Base-by-base conservation (phyloP, 2,797 vertebrate genomes). In the Lacerta bilineata region DNA sequence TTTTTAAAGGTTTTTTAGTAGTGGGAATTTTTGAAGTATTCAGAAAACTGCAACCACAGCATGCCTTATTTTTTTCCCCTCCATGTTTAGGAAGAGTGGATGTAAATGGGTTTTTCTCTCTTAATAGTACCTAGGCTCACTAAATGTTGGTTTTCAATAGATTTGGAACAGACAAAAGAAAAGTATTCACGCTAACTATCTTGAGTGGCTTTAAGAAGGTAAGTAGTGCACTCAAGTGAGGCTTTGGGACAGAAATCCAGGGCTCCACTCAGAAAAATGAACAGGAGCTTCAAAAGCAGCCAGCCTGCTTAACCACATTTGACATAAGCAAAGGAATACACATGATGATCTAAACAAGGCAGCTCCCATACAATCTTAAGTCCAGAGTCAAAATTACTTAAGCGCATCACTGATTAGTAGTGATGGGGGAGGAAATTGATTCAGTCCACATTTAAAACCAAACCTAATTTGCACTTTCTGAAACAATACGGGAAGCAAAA, bases 1-100 rank as follows among this genome's bases (percentile, higher is more conserved):
- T 46, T 89, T 46, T 87, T 88, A 86, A 41, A 81, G 74, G 39
- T 78, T 55, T 55, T 55, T 55, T 55, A 55, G 50, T 90, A 64
- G 61, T 87, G 87, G 87, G 3, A 88, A 91, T 87, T 95, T 86
- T 83, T 90, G 81, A 55, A 17, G 2, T 81, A 89, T 94, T 87
- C 88, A 68, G 85, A 91, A 93, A 8, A 64, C 29, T 85, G 50
- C 50, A 80, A 50, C 46, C 33, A 18, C 17, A 50, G 50, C 50
- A 74, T 75, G 68, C 77, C 72, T 50, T 69, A 23, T 68, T 39
- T 17, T 27, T 5, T 69, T 78, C 13, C 50, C 50, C 50, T 55
- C 50, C 36, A 23, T 74, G 6, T 55, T 89, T 80, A 6, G 15
- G 50, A 72, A 72, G 27, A 61, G 6, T 25, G 5, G 66, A 71